These are phyloP conservation scores for Peromyscus leucopus DNA, from an alignment of 2,113 vertebrate species.

Conservation along the genomic window DNA sequence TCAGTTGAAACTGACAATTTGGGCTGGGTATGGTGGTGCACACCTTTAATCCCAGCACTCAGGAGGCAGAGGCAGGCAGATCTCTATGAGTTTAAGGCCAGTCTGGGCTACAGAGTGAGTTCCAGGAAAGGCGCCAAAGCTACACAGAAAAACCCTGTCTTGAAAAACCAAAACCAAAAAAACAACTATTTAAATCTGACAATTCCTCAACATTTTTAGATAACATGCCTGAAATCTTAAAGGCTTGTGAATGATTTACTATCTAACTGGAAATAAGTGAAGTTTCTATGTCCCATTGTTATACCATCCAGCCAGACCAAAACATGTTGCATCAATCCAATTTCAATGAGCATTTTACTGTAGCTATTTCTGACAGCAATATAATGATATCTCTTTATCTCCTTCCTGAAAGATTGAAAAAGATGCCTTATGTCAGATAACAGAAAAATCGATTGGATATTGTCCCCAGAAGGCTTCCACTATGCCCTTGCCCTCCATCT, in stretches of 20 bases:
- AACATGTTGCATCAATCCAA: neutral
- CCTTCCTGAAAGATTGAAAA: neutral
- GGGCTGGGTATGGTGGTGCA: no score
- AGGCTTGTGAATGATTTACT: no score
- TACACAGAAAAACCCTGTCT: no score
- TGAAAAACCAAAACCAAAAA: no score
- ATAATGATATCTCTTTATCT: neutral
- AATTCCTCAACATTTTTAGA: neutral
- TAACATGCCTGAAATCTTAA: neutral
- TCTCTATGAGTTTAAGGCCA: no score
- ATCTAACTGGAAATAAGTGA: neutral
- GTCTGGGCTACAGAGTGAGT: no score
- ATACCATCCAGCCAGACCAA: neutral
- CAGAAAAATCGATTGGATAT: neutral
- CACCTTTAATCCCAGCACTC: no score
- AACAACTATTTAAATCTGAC: no score
- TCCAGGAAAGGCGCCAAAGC: no score
- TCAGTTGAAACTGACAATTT: neutral
- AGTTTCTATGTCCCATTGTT: neutral
- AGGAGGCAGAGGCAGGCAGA: no score
- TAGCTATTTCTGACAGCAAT: neutral
- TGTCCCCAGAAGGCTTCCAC: neutral
- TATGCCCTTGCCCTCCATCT: neutral
- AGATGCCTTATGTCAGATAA: neutral
- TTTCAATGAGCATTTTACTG: neutral